A percentile compares a stretch with the other conserved stretches of the same genome.
phyloP scores from a whole-genome alignment of 2,888 invertebrate species.

The Tanypteryx hageni region DNA sequence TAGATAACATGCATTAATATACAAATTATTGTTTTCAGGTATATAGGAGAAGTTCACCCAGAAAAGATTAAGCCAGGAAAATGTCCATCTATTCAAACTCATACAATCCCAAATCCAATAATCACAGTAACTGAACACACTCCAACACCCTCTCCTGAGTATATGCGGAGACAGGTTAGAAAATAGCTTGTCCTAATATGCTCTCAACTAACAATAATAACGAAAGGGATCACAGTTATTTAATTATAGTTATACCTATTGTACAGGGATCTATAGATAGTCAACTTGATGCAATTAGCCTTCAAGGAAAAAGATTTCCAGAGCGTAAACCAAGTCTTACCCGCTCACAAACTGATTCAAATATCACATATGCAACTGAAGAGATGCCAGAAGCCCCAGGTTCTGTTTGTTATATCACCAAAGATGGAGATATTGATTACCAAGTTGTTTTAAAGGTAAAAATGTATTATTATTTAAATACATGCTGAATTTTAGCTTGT shows the following conservation, averaged over 20 bases:
- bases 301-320: slow-evolving; percentile 75
- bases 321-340: slow-evolving; percentile 86
- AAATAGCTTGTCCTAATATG: background rate
- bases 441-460: slow-evolving; percentile 89
- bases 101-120: slow-evolving; percentile 91
- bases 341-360: slow-evolving; percentile 94
- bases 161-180: slow-evolving; percentile 85
- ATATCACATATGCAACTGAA: slow-evolving; percentile 91
- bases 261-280: slow-evolving; percentile 89
- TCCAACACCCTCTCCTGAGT: slow-evolving; percentile 93
- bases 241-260: slow-evolving; percentile 1
- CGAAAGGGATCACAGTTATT: background rate
- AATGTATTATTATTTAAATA: slow-evolving; percentile 40
- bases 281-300: slow-evolving; percentile 85
- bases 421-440: slow-evolving; percentile 95
- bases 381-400: slow-evolving; percentile 93
- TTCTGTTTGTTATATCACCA: slow-evolving; percentile 93
- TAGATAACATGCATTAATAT: background rate
- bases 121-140: slow-evolving; percentile 98
- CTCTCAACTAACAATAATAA: background rate
- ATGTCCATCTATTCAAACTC: slow-evolving; percentile 68
- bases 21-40: slow-evolving; percentile 76
- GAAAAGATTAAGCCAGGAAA: slow-evolving; percentile 79
- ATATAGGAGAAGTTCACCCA: slow-evolving; percentile 83
- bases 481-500: background rate